A percentile compares a stretch with the other conserved stretches of the same genome.
Evolutionary conservation across 2,888 invertebrate genomes (phyloP).

Genomic region (Drosophila recens): DNA sequence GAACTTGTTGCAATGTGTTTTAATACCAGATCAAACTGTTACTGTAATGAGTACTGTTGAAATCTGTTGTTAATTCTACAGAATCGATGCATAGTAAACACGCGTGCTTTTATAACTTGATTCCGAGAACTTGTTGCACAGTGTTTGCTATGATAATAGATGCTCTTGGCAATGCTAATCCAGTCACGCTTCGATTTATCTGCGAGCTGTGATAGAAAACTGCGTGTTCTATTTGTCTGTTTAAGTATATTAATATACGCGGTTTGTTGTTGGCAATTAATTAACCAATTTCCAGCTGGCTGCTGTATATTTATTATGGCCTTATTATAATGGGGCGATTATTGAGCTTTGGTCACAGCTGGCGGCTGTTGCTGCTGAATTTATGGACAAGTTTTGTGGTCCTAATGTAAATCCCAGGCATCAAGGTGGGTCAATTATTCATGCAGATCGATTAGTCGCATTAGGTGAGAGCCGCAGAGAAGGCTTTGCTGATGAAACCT

Average conservation of each 20-base stretch:
- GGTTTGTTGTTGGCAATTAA: constrained; percentile 48
- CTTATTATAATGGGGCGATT: constrained; percentile 50
- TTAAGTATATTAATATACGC: constrained; percentile 10
- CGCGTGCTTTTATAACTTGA: background rate
- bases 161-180: constrained; percentile 25
- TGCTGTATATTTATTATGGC: constrained; percentile 52
- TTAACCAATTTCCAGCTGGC: constrained; percentile 55
- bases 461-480: constrained; percentile 50
- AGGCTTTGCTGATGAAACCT: constrained; percentile 68
- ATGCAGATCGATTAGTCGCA: constrained; percentile 67
- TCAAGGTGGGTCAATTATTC: constrained; percentile 62
- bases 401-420: background rate
- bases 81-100: background rate
- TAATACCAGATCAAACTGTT: background rate
- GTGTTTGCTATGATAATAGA: constrained; percentile 14
- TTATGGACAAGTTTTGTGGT: constrained; percentile 33
- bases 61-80: background rate
- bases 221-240: background rate
- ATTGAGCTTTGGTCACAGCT: constrained; percentile 37
- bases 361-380: constrained; percentile 32
- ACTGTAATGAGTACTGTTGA: background rate
- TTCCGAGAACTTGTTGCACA: constrained; percentile 7
- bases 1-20: background rate
- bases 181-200: constrained; percentile 56
- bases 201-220: constrained; percentile 4